phyloP scores from a whole-genome alignment of 2,797 vertebrate genomes.

The Anas bahamensis region DNA sequence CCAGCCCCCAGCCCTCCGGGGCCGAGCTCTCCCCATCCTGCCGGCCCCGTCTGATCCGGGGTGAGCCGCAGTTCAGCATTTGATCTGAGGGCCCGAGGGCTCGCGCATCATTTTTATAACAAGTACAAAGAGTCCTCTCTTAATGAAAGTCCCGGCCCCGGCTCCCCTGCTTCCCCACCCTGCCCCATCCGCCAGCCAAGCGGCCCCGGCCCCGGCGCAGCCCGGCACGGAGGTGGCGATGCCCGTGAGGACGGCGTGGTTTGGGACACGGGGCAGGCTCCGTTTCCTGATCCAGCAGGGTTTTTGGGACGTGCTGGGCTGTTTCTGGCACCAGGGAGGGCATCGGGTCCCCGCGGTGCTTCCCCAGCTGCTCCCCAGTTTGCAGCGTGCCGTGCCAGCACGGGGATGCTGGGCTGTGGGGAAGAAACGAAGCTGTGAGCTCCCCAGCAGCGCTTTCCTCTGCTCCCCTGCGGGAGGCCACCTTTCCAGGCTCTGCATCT shows the following conservation, averaged over 20 bases:
- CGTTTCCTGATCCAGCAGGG: background rate
- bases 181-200: background rate
- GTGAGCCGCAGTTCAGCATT: conserved; percentile 72
- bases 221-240: background rate
- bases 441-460: background rate
- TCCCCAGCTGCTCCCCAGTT: background rate
- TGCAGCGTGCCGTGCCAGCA: background rate
- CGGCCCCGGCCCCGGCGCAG: background rate
- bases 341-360: fast-evolving
- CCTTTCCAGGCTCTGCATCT: background rate
- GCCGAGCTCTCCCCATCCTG: background rate
- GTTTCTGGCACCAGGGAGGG: background rate
- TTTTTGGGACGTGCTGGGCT: background rate
- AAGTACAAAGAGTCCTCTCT: conserved; percentile 61
- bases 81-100: conserved; percentile 75
- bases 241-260: background rate
- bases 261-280: background rate
- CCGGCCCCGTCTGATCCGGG: conserved; percentile 30
- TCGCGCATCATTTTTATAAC: conserved; percentile 43
- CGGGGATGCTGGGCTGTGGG: fast-evolving
- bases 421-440: background rate
- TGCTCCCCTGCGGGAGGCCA: background rate
- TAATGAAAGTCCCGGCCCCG: conserved; percentile 40
- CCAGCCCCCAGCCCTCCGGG: background rate
- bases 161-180: background rate